A percentile compares a stretch with the other conserved stretches of the same genome.
Conservation (phyloP, 2,888 invertebrate genomes). For the Pecten maximus region DNA sequence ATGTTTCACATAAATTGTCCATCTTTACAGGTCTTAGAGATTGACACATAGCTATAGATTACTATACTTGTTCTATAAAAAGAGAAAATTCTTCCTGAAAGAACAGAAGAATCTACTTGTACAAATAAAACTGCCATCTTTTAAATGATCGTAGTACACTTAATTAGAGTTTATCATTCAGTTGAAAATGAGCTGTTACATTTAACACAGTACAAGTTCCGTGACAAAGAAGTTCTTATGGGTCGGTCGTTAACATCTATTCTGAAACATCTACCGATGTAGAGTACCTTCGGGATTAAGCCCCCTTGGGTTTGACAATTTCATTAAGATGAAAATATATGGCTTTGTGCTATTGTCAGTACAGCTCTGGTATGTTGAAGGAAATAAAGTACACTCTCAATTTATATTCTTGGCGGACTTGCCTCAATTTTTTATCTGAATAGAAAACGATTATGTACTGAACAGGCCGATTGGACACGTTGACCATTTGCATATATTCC, state of each 20-base stretch:
- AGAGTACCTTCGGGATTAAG: neutral
- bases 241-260: neutral
- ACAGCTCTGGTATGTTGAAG: neutral
- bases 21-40: too few species aligned
- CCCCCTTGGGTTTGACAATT: neutral
- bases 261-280: neutral
- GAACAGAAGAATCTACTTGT: too few species aligned
- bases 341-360: neutral
- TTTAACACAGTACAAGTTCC: neutral
- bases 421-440: slow-evolving; percentile 9
- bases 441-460: slow-evolving; percentile 26
- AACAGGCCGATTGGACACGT: slow-evolving; percentile 3
- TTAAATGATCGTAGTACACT: too few species aligned
- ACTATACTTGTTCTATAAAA: too few species aligned
- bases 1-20: too few species aligned
- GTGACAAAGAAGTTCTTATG: neutral
- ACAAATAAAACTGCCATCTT: too few species aligned
- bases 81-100: too few species aligned
- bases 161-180: too few species aligned
- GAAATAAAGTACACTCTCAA: neutral
- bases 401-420: slow-evolving; percentile 16
- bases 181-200: too few species aligned
- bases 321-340: slow-evolving; percentile 26
- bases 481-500: slow-evolving; percentile 30
- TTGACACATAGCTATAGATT: too few species aligned